phyloP scores from a whole-genome alignment of 2,797 vertebrate genomes.

The Oreochromis mossambicus region DNA sequence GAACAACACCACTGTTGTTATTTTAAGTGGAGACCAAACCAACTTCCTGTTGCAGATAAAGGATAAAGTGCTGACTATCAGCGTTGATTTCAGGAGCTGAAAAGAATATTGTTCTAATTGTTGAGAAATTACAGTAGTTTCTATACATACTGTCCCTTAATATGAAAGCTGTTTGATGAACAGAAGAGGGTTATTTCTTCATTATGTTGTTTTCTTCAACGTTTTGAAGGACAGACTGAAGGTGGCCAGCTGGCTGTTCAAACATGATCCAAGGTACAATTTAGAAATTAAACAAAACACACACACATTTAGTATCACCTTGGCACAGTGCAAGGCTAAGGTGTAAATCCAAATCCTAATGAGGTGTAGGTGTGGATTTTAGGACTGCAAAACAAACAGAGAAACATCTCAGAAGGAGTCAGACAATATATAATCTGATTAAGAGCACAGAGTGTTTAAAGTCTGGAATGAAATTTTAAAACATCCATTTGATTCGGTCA shows the following conservation, averaged over 20 bases:
- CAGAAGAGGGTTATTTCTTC: not conserved
- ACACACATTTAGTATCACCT: not conserved
- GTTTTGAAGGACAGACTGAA: slow-evolving; percentile 15
- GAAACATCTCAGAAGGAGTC: not conserved
- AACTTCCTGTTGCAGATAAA: not conserved
- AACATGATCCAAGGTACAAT: slow-evolving; percentile 26
- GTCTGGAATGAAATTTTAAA: not conserved
- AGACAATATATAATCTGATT: not conserved
- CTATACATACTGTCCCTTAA: not conserved
- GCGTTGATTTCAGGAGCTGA: not conserved
- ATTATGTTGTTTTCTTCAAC: not conserved
- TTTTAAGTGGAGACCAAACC: not conserved
- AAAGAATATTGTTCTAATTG: not conserved
- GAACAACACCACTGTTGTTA: not conserved
- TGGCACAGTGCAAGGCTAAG: not conserved
- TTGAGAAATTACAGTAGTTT: not conserved
- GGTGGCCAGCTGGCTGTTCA: slow-evolving; percentile 7
- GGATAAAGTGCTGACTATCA: not conserved
- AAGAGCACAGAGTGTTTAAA: not conserved
- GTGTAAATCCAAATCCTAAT: slow-evolving; percentile 1
- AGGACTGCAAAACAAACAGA: not conserved
- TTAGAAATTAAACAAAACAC: slow-evolving; percentile 27
- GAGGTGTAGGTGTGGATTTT: not conserved
- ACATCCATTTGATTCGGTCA: not conserved
- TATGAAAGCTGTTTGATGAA: not conserved